These are phyloP conservation scores for Chrysolina oricalcia DNA, from an alignment of 2,888 invertebrate genomes.

Conservation along the genomic window DNA sequence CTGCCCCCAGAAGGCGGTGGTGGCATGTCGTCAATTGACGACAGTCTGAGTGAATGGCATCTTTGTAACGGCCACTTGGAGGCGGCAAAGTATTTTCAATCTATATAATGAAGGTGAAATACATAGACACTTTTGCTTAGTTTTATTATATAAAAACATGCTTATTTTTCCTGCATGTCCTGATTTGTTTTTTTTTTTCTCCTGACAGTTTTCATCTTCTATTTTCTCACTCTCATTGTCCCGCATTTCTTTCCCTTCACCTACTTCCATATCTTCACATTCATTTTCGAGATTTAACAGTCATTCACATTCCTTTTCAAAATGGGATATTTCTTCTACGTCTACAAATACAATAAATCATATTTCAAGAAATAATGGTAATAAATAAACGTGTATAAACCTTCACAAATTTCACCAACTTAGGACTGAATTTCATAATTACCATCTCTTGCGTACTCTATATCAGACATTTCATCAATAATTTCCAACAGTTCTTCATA, in stretches of 20 bases:
- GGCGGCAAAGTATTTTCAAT: slow-evolving; percentile 11
- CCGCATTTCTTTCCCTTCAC: too few relatives aligned
- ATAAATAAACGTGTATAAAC: too few relatives aligned
- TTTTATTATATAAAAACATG: slow-evolving; percentile 9
- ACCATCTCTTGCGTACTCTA: slow-evolving; percentile 9
- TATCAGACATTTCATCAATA: slow-evolving; percentile 5
- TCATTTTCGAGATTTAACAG: too few relatives aligned
- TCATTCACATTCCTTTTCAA: too few relatives aligned
- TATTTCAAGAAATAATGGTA: too few relatives aligned
- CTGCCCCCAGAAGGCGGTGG: background rate
- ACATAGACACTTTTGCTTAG: background rate
- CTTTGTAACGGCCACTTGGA: slow-evolving; percentile 14
- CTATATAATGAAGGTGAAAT: background rate
- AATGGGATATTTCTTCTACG: too few relatives aligned
- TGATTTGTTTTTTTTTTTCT: too few relatives aligned
- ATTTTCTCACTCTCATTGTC: too few relatives aligned
- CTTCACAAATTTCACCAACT: slow-evolving; percentile 2
- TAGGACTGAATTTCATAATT: slow-evolving; percentile 9
- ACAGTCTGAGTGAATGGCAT: slow-evolving; percentile 5
- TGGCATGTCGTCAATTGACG: slow-evolving; percentile 9
- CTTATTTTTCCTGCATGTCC: too few relatives aligned
- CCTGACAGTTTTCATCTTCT: too few relatives aligned
- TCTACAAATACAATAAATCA: too few relatives aligned
- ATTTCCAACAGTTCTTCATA: background rate
- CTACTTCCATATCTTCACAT: too few relatives aligned